Evolutionary conservation across 2,888 invertebrate species (phyloP), one percentile per base, ranked within the genome.

Genomic region (Anthoptus insignis): DNA sequence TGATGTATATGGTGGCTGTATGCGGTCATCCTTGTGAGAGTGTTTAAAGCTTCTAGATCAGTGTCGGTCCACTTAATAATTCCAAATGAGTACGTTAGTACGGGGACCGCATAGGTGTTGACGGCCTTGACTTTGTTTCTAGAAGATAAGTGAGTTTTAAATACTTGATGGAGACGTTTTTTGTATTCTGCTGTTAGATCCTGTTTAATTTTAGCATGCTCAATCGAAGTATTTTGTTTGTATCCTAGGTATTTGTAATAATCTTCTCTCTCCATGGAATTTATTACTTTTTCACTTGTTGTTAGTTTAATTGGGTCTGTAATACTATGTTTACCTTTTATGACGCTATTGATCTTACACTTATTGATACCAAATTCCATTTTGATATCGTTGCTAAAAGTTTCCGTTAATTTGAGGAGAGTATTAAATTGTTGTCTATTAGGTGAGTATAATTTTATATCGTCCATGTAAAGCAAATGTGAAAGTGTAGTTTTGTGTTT

Each of bases 351-450:
- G 13, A 66, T 67, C 57, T 65, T 66, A 39, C 68, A 65, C 53
- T 70, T 66, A 37, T 67, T 53, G 9, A 61, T 61, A 16, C 69
- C 65, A 54, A 68, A 68, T 39, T 39, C n/a, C 69, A 69, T 69
- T 24, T 65, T 63, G 11, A 68, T 68, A 8, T 68, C 64, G 13
- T 34, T 45, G 32, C 50, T 52, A 32, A 64, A 64, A 13, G 21
- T 37, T 58, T 64, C 64, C 6, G 64, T 57, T 34, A 64, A 11
- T 29, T 7, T 39, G 0, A 52, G 29, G 29, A 64, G 27, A 8
- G 39, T 11, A 11, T 52, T 27, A 13, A 64, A n/a, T 29, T 64
- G 39, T 21, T 50, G 37, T 42, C 14, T 64, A 7, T 57, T 47
- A 9, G 19, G 22, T 47, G 53, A 37, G 37, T 67, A 71, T 42